Percentiles rank a stretch among this genome's conserved stretches.
Conservation (phyloP, 2,888 invertebrate species). For the Euzetes globulus region DNA sequence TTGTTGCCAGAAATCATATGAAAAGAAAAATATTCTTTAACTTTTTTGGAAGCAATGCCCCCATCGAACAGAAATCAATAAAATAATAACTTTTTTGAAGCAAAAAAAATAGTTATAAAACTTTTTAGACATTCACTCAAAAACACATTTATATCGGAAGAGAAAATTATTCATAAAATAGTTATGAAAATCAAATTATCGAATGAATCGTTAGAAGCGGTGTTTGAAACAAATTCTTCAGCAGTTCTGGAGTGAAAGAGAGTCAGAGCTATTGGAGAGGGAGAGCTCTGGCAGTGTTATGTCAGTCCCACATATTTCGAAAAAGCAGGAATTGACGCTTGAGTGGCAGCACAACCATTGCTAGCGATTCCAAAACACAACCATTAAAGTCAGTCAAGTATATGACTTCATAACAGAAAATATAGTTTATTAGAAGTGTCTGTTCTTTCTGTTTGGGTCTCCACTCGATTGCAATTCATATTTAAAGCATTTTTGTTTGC, state of each 20-base stretch:
- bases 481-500: not conserved
- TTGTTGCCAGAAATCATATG: too few species aligned
- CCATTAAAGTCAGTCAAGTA: slow-evolving; percentile 28
- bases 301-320: slow-evolving; percentile 17
- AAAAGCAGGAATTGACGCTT: slow-evolving; percentile 31
- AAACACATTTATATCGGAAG: not conserved
- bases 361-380: not conserved
- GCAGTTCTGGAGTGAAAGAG: not conserved
- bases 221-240: not conserved
- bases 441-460: not conserved
- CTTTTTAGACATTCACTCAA: not conserved
- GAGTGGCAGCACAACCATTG: slow-evolving; percentile 4
- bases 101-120: not conserved
- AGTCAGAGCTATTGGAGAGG: not conserved
- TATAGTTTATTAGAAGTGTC: not conserved
- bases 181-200: not conserved
- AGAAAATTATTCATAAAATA: not conserved
- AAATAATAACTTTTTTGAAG: not conserved
- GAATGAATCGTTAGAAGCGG: not conserved
- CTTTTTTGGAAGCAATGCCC: not conserved
- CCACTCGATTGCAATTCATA: not conserved
- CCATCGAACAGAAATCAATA: not conserved
- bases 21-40: not conserved
- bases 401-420: slow-evolving; percentile 8
- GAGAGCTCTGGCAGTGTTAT: not conserved